Evolutionary conservation across 2,113 vertebrate species (phyloP).

Genomic region (Clarias batrachus): DNA sequence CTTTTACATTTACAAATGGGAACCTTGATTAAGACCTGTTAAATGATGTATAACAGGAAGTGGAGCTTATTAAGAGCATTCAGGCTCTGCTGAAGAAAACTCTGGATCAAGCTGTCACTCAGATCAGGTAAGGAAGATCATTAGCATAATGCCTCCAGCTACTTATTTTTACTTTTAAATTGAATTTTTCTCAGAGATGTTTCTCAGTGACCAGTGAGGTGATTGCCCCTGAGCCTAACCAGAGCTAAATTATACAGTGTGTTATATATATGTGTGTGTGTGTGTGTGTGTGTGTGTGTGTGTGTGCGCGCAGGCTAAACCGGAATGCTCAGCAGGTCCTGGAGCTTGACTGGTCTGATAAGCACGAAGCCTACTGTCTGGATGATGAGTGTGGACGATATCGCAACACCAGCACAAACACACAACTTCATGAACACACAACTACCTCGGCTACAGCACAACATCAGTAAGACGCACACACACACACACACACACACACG

Average conservation of each 20-base stretch:
- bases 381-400: conserved; percentile 76
- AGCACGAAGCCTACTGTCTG: conserved; percentile 76
- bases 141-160: neutral
- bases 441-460: conserved; percentile 72
- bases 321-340: conserved; percentile 77
- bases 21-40: neutral
- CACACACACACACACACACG: conserved; percentile 14
- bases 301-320: conserved; percentile 73
- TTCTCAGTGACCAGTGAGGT: too few relatives aligned
- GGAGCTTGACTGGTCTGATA: conserved; percentile 90
- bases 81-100: conserved; percentile 89
- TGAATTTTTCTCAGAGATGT: too few relatives aligned
- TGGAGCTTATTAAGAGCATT: conserved; percentile 83
- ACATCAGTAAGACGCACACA: conserved; percentile 76
- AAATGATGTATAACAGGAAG: conserved; percentile 74
- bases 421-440: conserved; percentile 67
- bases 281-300: neutral
- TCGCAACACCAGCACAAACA: conserved; percentile 74
- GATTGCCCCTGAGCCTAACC: neutral
- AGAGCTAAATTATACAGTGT: neutral
- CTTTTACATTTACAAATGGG: too few relatives aligned
- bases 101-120: conserved; percentile 75
- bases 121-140: conserved; percentile 79
- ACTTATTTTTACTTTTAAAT: neutral
- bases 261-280: neutral